Evolutionary conservation across 2,888 invertebrate genomes (phyloP).

Genomic region (Amphiduros pacificus): DNA sequence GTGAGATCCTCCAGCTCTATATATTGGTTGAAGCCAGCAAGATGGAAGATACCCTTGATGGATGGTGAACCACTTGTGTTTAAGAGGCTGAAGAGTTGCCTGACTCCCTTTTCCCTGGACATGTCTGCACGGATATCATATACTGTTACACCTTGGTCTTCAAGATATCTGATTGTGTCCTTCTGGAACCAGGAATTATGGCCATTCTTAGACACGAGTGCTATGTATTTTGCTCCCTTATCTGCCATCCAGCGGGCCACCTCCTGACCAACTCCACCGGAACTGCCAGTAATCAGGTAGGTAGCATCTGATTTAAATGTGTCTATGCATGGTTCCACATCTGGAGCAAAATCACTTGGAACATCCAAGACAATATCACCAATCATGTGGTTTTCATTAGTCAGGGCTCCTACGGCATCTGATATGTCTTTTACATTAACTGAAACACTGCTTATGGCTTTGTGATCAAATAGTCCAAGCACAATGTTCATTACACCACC

Average conservation of each 20-base stretch:
- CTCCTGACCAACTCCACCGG: slow-evolving; percentile 2
- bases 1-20: not conserved
- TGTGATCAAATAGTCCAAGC: too few species aligned
- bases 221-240: slow-evolving; percentile 6
- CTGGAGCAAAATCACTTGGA: not conserved
- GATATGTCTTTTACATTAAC: too few species aligned
- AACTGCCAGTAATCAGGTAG: slow-evolving; percentile 5
- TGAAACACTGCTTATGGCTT: too few species aligned
- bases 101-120: not conserved
- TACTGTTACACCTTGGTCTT: not conserved
- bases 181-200: slow-evolving; percentile 1
- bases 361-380: slow-evolving; percentile 15
- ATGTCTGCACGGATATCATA: slow-evolving; percentile 5
- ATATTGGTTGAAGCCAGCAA: not conserved
- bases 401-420: too few species aligned
- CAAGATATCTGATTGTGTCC: not conserved
- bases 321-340: not conserved
- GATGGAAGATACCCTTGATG: slow-evolving; percentile 10
- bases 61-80: not conserved
- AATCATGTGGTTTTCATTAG: too few species aligned
- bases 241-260: slow-evolving; percentile 15
- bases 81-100: not conserved
- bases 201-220: not conserved
- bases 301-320: not conserved
- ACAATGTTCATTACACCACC: too few species aligned